Conservation (phyloP, 2,888 invertebrate genomes). For the Prenolepis imparis region DNA sequence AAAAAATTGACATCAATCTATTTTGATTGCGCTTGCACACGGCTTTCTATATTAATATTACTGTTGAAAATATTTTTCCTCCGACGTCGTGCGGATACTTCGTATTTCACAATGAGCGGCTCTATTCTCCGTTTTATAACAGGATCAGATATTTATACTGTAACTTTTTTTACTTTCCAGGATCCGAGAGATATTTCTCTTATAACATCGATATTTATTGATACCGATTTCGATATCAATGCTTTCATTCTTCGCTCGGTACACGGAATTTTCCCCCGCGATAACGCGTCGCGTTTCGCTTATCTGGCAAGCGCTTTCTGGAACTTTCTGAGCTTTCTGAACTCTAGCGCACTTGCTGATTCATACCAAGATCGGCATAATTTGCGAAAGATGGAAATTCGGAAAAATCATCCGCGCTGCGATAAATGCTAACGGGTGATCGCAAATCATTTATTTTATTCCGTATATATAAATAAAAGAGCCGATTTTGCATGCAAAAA, state of each 20-base stretch:
- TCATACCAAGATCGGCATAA: conserved; percentile 20
- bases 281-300: conserved; percentile 51
- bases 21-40: background rate
- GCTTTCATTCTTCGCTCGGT: background rate
- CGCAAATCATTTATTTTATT: background rate
- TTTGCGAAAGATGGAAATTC: background rate
- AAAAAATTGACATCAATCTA: conserved; percentile 15
- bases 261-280: conserved; percentile 34
- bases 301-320: conserved; percentile 34
- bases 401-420: background rate
- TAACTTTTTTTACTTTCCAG: background rate
- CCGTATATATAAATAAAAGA: background rate
- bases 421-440: background rate
- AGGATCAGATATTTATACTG: background rate
- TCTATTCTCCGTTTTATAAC: background rate
- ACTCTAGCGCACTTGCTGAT: conserved; percentile 14
- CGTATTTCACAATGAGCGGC: background rate
- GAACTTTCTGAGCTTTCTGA: conserved; percentile 24
- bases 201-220: conserved; percentile 4
- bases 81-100: background rate
- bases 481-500: conserved; percentile 6
- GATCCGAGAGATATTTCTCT: conserved; percentile 24
- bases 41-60: conserved; percentile 11
- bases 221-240: conserved; percentile 42
- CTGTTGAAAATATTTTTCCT: conserved; percentile 13